Evolutionary conservation across 2,113 vertebrate genomes (phyloP).

Genomic region (Steatornis caripensis): DNA sequence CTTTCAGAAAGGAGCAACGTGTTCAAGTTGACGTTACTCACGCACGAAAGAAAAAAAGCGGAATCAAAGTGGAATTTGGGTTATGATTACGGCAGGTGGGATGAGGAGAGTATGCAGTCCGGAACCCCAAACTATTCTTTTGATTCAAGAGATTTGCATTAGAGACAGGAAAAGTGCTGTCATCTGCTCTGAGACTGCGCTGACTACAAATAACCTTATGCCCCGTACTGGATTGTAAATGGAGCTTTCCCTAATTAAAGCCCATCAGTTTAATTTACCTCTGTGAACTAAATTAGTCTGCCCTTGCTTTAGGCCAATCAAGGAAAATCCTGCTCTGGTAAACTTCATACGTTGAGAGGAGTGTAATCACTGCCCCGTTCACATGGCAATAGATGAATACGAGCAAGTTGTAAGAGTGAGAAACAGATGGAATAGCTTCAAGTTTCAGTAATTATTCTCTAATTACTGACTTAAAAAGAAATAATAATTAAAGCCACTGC

Average conservation of each 20-base stretch:
- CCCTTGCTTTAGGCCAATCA: neutral
- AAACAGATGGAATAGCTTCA: neutral
- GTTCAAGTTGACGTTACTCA: neutral
- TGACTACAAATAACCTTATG: neutral
- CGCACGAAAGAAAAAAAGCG: neutral
- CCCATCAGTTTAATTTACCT: neutral
- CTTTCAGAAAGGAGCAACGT: neutral
- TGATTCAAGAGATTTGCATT: neutral
- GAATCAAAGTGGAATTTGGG: neutral
- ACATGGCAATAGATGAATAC: neutral
- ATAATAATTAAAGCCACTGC: neutral
- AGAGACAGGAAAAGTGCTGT: neutral
- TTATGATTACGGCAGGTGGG: neutral
- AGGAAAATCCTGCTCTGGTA: neutral
- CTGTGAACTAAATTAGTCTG: neutral
- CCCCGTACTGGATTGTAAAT: neutral
- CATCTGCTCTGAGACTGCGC: neutral
- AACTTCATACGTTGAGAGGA: neutral
- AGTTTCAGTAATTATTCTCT: neutral
- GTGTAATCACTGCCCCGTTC: neutral
- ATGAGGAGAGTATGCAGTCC: neutral
- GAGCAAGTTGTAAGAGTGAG: neutral
- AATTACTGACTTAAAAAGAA: neutral
- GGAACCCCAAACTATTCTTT: neutral
- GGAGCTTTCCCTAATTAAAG: neutral